Percentiles rank a stretch among this genome's conserved stretches.
These are phyloP conservation scores for Limnephilus lunatus DNA, from an alignment of 2,888 invertebrate species.

Conservation along the genomic window DNA sequence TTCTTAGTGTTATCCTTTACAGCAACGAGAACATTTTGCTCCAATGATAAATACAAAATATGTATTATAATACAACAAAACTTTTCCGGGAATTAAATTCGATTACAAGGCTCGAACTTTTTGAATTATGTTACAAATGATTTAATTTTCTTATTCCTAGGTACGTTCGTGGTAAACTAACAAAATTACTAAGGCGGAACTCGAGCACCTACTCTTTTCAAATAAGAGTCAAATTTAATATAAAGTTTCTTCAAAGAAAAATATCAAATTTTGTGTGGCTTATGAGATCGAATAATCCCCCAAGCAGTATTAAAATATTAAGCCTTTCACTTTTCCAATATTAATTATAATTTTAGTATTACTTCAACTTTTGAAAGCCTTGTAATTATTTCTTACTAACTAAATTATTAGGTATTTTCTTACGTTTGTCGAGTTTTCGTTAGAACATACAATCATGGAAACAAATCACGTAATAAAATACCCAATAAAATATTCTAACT, in stretches of 20 bases:
- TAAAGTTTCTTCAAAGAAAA: neutral
- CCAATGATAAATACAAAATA: constrained; percentile 6
- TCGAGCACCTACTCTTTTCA: neutral
- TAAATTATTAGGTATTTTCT: neutral
- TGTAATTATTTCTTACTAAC: neutral
- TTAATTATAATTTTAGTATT: neutral
- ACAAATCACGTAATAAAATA: neutral
- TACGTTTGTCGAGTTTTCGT: neutral
- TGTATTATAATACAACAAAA: constrained; percentile 2
- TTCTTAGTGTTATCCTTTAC: neutral
- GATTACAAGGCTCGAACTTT: constrained; percentile 24
- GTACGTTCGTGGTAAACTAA: neutral
- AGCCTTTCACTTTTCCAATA: neutral
- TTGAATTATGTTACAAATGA: neutral
- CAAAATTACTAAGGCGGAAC: neutral
- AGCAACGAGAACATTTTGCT: neutral
- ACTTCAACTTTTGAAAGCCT: neutral
- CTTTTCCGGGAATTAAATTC: constrained; percentile 17
- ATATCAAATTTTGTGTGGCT: neutral
- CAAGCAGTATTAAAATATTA: neutral
- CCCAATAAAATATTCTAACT: no score
- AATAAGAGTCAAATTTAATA: neutral
- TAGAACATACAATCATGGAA: neutral
- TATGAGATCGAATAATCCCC: neutral
- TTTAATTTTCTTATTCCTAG: neutral